These are phyloP conservation scores for Himalopsyche japonica DNA, from an alignment of 2,888 invertebrate species.

Conservation along the genomic window DNA sequence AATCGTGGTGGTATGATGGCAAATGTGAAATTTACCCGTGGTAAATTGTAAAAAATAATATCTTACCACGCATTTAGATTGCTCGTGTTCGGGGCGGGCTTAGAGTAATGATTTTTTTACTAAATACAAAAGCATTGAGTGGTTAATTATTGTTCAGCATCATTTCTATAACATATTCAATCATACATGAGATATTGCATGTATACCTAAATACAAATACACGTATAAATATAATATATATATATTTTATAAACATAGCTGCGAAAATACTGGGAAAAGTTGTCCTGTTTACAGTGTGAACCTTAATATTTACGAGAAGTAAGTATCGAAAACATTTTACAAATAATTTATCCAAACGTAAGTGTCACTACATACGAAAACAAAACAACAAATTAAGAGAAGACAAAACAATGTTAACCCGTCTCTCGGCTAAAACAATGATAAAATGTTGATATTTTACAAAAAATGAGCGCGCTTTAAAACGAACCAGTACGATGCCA, in stretches of 20 bases:
- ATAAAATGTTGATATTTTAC: background rate
- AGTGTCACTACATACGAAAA: conserved; percentile 19
- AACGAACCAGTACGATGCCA: background rate
- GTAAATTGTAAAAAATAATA: conserved; percentile 27
- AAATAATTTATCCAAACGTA: conserved; percentile 30
- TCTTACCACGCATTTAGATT: conserved; percentile 30
- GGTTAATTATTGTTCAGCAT: conserved; percentile 32
- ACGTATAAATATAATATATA: conserved; percentile 20
- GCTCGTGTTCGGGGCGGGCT: conserved; percentile 16
- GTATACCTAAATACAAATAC: conserved; percentile 14
- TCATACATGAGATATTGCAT: conserved; percentile 2
- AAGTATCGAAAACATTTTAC: conserved; percentile 31
- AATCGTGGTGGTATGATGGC: conserved; percentile 7
- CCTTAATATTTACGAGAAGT: conserved; percentile 19
- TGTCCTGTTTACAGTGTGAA: conserved; percentile 14
- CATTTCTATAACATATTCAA: background rate
- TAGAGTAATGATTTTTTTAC: conserved; percentile 26
- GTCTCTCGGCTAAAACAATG: conserved; percentile 11
- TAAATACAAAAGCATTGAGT: conserved; percentile 35
- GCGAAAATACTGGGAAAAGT: conserved; percentile 32
- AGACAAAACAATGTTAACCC: conserved; percentile 11
- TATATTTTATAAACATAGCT: conserved; percentile 22
- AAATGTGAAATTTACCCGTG: conserved; percentile 17
- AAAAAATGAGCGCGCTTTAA: background rate
- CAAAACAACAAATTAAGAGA: conserved; percentile 8